These are phyloP conservation scores for Streblospio benedicti DNA, from an alignment of 1,140 invertebrate species.

Conservation along the genomic window DNA sequence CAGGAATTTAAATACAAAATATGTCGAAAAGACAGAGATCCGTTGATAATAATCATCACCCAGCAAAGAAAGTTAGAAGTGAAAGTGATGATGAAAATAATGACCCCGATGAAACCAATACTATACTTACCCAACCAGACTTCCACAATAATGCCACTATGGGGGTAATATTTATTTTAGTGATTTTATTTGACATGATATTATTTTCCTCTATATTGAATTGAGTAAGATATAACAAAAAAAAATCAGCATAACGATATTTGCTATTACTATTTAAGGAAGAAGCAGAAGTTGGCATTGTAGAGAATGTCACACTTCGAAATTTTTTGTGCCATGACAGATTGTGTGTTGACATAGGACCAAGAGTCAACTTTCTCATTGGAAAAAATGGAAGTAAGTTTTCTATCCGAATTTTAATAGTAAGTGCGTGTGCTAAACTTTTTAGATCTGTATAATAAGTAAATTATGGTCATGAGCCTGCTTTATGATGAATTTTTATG, in stretches of 20 bases:
- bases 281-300: conserved; percentile 55
- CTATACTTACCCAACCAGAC: not conserved
- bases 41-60: too few relatives aligned
- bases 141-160: not conserved
- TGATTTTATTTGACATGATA: not conserved
- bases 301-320: conserved; percentile 62
- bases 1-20: too few relatives aligned
- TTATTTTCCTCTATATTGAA: not conserved
- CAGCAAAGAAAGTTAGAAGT: too few relatives aligned
- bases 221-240: not conserved
- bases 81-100: conserved; percentile 2
- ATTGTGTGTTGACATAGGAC: conserved; percentile 64
- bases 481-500: too few relatives aligned
- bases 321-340: conserved; percentile 91
- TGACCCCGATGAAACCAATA: not conserved
- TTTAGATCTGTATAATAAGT: conserved; percentile 1
- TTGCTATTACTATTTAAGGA: conserved; percentile 16
- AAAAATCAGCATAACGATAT: not conserved
- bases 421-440: not conserved
- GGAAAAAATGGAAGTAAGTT: conserved; percentile 80
- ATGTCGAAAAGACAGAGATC: too few relatives aligned
- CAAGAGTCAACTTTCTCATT: conserved; percentile 76
- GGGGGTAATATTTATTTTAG: not conserved
- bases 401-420: not conserved
- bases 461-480: too few relatives aligned